Evolutionary conservation across 2,113 vertebrate species (phyloP).

Genomic region (Aramus guarauna): DNA sequence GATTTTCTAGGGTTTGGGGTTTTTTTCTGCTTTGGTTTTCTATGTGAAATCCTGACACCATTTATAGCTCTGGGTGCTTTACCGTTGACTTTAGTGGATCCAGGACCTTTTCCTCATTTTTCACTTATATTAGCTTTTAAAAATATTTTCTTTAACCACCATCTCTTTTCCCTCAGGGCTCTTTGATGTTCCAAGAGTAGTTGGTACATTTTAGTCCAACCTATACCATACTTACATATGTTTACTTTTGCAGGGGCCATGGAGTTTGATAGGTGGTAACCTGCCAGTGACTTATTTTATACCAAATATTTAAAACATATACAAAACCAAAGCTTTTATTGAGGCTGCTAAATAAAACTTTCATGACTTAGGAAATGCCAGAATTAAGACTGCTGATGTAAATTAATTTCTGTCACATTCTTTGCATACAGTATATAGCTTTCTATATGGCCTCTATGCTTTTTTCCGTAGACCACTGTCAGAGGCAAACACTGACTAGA

Average conservation of each 20-base stretch:
- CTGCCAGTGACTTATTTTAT: not conserved
- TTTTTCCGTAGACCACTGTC: not conserved
- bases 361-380: not conserved
- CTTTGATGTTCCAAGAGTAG: not conserved
- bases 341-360: not conserved
- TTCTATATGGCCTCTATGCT: not conserved
- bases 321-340: not conserved
- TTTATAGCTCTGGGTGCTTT: not conserved
- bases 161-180: not conserved
- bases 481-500: not conserved
- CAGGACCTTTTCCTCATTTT: not conserved
- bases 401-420: not conserved
- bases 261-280: not conserved
- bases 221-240: not conserved
- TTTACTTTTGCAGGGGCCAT: not conserved
- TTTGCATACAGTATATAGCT: not conserved
- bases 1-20: not conserved
- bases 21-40: not conserved
- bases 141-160: not conserved
- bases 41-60: not conserved
- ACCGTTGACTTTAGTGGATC: not conserved
- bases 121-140: not conserved
- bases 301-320: not conserved
- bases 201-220: not conserved
- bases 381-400: not conserved